Evolutionary conservation across 1,140 invertebrate genomes (phyloP).

Genomic region (Thereuonema tuberculata): DNA sequence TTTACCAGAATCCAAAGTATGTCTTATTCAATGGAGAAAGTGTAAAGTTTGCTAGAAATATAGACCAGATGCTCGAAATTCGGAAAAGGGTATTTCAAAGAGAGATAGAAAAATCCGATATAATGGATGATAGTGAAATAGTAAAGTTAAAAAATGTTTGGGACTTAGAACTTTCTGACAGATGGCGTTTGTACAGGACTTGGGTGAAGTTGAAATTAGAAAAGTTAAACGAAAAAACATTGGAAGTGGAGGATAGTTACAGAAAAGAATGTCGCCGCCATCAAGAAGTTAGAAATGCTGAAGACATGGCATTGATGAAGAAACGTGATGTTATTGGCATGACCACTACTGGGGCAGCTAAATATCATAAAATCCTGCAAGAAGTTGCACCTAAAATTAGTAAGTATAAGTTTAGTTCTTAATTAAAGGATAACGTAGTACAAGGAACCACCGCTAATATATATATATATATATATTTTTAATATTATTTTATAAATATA

Average conservation of each 20-base stretch:
- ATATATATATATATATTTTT: no score
- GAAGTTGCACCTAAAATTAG: slow-evolving; percentile 43
- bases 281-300: slow-evolving; percentile 10
- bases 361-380: slow-evolving; percentile 44
- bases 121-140: not conserved
- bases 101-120: no score
- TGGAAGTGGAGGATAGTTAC: slow-evolving; percentile 7
- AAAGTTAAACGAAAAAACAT: not conserved
- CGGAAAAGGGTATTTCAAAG: no score
- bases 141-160: slow-evolving; percentile 1
- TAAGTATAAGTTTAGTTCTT: slow-evolving; percentile 4
- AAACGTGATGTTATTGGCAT: slow-evolving; percentile 45
- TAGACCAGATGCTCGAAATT: not conserved
- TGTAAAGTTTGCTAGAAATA: not conserved
- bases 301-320: slow-evolving; percentile 17
- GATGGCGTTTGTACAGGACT: slow-evolving; percentile 7
- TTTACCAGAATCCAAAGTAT: not conserved
- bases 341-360: slow-evolving; percentile 62
- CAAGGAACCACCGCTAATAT: no score
- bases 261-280: slow-evolving; percentile 4
- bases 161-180: not conserved
- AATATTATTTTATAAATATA: no score
- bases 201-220: not conserved
- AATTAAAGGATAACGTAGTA: no score
- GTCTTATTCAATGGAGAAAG: not conserved